Percentiles rank a stretch among this genome's conserved stretches.
These are phyloP conservation scores for Steinernema khuongi DNA, from an alignment of 1,140 invertebrate species.

Conservation along the genomic window DNA sequence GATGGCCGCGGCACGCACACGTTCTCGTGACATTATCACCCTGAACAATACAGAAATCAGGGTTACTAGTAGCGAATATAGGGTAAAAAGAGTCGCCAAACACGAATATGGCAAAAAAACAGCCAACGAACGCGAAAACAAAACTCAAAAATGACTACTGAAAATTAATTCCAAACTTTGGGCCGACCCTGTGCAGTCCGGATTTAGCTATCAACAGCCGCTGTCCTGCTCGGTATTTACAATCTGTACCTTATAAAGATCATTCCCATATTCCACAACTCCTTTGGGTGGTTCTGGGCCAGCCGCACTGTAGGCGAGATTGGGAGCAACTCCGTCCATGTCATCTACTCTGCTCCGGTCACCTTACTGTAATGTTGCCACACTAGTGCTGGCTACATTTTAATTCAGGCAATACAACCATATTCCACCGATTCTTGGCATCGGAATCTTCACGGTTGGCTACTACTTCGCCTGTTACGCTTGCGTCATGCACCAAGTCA, in stretches of 20 bases:
- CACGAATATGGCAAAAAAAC: too few relatives aligned
- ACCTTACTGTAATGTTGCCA: background rate
- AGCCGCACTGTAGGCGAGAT: background rate
- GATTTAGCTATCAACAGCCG: too few relatives aligned
- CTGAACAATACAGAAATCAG: too few relatives aligned
- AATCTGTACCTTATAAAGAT: background rate
- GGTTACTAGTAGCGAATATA: too few relatives aligned
- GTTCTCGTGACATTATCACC: too few relatives aligned
- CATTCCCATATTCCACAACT: background rate
- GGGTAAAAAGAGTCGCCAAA: too few relatives aligned
- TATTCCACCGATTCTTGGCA: background rate
- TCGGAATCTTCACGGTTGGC: background rate
- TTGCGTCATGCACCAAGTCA: background rate
- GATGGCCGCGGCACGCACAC: too few relatives aligned
- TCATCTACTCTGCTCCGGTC: background rate
- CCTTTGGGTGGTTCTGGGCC: background rate
- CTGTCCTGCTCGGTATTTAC: background rate
- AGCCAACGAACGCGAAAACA: too few relatives aligned
- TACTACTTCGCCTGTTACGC: background rate
- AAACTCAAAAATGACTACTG: too few relatives aligned
- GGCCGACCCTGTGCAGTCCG: too few relatives aligned
- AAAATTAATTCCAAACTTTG: too few relatives aligned
- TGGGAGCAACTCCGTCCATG: background rate
- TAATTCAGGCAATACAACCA: background rate
- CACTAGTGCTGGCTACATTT: background rate